These are phyloP conservation scores for Gymnogyps californianus DNA, from an alignment of 2,113 vertebrate genomes.

Conservation along the genomic window DNA sequence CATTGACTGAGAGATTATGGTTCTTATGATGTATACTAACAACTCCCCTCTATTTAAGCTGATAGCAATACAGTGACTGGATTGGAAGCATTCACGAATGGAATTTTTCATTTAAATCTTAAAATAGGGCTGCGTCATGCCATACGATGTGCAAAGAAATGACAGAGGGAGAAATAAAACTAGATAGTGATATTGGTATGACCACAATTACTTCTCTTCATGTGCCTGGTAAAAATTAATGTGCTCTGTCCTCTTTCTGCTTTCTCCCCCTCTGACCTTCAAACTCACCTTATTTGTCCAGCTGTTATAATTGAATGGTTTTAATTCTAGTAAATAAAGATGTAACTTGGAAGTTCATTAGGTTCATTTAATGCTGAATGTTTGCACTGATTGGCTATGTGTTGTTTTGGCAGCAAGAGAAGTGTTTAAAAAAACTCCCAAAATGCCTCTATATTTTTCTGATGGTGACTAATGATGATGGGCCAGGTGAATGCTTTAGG, in stretches of 20 bases:
- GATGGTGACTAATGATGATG: background rate
- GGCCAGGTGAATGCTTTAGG: background rate
- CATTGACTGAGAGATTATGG: background rate
- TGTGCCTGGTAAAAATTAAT: background rate
- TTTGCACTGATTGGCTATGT: background rate
- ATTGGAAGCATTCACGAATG: conserved; percentile 16
- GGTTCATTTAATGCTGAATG: background rate
- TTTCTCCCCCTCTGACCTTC: background rate
- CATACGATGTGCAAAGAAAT: background rate
- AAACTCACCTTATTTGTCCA: background rate
- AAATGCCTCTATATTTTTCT: background rate
- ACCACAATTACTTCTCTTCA: background rate
- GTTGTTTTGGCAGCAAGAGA: background rate
- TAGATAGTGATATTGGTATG: background rate
- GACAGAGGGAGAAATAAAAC: background rate
- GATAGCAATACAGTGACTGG: background rate
- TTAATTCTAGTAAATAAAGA: background rate
- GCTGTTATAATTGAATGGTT: background rate
- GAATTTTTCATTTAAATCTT: conserved; percentile 27
- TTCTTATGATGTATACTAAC: background rate
- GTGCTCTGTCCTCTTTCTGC: background rate
- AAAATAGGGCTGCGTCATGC: background rate
- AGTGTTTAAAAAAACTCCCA: background rate
- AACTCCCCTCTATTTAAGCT: background rate
- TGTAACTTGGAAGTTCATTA: background rate